Percentiles rank a stretch among this genome's conserved stretches.
phyloP scores from a whole-genome alignment of 1,140 invertebrate genomes.

The Penaeus vannamei region DNA sequence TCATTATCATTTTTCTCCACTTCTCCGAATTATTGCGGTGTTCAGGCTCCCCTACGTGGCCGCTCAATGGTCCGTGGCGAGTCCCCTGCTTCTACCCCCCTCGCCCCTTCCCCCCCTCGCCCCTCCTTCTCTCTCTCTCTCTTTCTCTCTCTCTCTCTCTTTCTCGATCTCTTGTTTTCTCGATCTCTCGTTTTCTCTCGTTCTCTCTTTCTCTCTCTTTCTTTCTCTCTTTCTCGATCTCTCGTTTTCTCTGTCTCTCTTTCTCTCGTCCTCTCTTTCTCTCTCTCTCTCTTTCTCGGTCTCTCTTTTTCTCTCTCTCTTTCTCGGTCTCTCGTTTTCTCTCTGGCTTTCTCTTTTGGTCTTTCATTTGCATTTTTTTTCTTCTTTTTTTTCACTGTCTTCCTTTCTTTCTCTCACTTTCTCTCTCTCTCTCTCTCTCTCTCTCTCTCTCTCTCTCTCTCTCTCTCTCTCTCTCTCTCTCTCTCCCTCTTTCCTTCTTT shows the following conservation, averaged over 20 bases:
- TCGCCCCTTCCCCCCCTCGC: too few relatives aligned
- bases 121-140: background rate
- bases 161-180: background rate
- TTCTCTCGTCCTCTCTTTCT: background rate
- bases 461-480: background rate
- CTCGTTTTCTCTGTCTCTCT: background rate
- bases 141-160: background rate
- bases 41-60: too few relatives aligned
- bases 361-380: too few relatives aligned
- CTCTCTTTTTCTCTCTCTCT: background rate
- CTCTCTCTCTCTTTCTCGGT: background rate
- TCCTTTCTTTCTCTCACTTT: too few relatives aligned
- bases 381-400: background rate
- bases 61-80: too few relatives aligned
- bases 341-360: too few relatives aligned
- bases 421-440: background rate
- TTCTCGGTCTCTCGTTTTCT: background rate
- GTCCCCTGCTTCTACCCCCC: too few relatives aligned
- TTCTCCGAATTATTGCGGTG: too few relatives aligned
- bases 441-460: background rate
- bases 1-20: too few relatives aligned
- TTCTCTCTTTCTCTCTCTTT: background rate
- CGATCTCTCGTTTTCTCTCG: background rate
- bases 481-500: slow-evolving; percentile 20
- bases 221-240: too few relatives aligned